A percentile compares a stretch with the other conserved stretches of the same genome.
phyloP scores from a whole-genome alignment of 2,888 invertebrate species.

The Geotrupes spiniger region DNA sequence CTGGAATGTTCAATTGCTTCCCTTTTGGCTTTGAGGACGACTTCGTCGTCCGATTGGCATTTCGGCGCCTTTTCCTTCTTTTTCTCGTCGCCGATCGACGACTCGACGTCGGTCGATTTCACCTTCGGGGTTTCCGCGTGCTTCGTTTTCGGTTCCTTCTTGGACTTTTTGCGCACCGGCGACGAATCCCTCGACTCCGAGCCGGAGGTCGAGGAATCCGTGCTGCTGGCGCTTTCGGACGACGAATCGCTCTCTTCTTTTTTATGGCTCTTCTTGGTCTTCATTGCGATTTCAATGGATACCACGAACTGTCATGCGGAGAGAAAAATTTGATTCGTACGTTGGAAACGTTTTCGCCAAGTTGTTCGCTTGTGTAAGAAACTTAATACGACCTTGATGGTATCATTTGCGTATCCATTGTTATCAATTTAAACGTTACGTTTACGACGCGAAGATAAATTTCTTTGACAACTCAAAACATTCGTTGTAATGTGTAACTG shows the following conservation, averaged over 20 bases:
- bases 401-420: too few species aligned
- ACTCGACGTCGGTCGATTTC: background rate
- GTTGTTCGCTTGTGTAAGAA: too few species aligned
- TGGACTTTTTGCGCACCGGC: conserved; percentile 6
- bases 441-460: too few species aligned
- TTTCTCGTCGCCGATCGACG: background rate
- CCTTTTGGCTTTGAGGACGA: conserved; percentile 12
- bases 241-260: background rate
- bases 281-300: background rate
- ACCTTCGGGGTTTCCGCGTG: background rate
- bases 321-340: too few species aligned
- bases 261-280: conserved; percentile 2
- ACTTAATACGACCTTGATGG: too few species aligned
- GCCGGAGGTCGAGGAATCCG: background rate
- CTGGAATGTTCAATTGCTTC: conserved; percentile 28
- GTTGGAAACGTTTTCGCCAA: too few species aligned
- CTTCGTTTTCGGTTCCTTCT: background rate
- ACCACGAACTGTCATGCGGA: too few species aligned
- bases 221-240: background rate
- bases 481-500: too few species aligned
- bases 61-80: background rate
- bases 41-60: conserved; percentile 3
- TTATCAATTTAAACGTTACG: too few species aligned
- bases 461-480: too few species aligned
- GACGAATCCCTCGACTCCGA: background rate